phyloP scores from a whole-genome alignment of 2,113 vertebrate genomes.

The Nanorana parkeri region DNA sequence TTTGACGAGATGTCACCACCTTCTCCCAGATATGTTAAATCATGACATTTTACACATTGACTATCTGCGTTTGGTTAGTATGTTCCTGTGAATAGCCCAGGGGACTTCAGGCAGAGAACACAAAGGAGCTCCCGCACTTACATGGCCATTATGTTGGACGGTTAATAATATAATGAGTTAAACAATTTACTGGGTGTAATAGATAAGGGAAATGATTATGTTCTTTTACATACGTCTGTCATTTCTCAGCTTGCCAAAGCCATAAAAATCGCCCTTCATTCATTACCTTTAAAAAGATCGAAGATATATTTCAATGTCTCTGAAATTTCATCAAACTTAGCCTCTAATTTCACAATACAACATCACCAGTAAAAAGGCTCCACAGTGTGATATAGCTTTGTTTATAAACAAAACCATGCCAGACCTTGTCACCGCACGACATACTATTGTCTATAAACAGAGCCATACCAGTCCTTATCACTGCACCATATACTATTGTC shows the following conservation, averaged over 20 bases:
- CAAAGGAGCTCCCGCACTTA: not conserved
- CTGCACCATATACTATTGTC: too few relatives aligned
- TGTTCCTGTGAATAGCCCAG: constrained; percentile 7
- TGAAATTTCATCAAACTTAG: too few relatives aligned
- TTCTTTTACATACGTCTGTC: not conserved
- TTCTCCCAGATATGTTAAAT: constrained; percentile 19
- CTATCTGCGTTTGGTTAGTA: constrained; percentile 27
- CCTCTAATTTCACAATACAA: too few relatives aligned
- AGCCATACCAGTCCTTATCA: too few relatives aligned
- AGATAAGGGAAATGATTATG: not conserved
- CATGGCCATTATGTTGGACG: not conserved
- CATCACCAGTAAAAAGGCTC: too few relatives aligned
- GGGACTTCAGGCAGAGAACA: not conserved
- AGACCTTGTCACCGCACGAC: too few relatives aligned
- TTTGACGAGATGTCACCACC: constrained; percentile 30
- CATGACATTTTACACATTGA: constrained; percentile 11
- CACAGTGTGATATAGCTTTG: too few relatives aligned
- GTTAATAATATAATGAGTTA: not conserved
- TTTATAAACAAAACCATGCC: too few relatives aligned
- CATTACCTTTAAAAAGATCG: too few relatives aligned
- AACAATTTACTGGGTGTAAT: not conserved
- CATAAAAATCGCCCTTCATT: too few relatives aligned
- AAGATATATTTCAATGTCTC: too few relatives aligned
- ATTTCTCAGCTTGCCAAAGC: not conserved
- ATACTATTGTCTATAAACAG: too few relatives aligned